Conservation (phyloP, 2,113 vertebrate genomes). For the Istiophorus platypterus region DNA sequence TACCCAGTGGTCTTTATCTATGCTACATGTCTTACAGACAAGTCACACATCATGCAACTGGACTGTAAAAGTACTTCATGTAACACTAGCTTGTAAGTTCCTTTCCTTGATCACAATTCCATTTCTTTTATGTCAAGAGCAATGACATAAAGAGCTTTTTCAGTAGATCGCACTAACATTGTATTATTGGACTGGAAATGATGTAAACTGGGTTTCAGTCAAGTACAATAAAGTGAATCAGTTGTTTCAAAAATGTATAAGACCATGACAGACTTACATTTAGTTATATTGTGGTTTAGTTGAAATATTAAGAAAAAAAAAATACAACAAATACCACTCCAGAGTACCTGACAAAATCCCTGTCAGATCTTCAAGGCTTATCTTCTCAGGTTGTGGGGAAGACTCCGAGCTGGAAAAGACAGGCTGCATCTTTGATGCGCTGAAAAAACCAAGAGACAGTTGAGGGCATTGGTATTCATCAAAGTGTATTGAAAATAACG, state of each 20-base stretch:
- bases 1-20: constrained; percentile 22
- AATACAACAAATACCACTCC: background rate
- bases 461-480: constrained; percentile 10
- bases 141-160: constrained; percentile 1
- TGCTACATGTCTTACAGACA: constrained; percentile 11
- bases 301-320: background rate
- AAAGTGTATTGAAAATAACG: background rate
- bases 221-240: background rate
- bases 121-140: background rate
- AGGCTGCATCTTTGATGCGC: constrained; percentile 61
- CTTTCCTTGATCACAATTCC: background rate
- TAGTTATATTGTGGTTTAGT: background rate
- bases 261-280: background rate
- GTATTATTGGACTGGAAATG: background rate
- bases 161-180: background rate
- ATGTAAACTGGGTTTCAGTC: background rate
- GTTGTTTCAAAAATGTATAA: background rate
- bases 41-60: constrained; percentile 7
- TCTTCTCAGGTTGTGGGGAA: constrained; percentile 82
- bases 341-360: constrained; percentile 67
- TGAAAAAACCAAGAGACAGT: constrained; percentile 46
- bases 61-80: constrained; percentile 16
- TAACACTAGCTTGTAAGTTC: constrained; percentile 16
- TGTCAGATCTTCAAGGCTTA: constrained; percentile 81
- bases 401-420: constrained; percentile 76